Evolutionary conservation across 2,888 invertebrate genomes (phyloP).

Genomic region (Ophonus ardosiacus): DNA sequence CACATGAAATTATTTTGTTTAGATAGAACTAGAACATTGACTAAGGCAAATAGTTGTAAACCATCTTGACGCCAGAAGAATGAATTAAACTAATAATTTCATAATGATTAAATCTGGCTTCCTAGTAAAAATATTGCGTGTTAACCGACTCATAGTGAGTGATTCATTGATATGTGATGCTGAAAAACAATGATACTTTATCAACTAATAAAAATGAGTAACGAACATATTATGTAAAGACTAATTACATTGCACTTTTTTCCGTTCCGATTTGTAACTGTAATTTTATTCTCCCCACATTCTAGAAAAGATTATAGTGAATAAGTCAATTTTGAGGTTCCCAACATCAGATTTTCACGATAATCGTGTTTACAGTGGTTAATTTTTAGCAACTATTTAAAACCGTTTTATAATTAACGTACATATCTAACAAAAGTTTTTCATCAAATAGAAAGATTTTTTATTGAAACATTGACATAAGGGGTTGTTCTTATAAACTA

Average conservation of each 20-base stretch:
- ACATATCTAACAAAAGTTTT: too few relatives aligned
- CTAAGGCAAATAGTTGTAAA: conserved; percentile 33
- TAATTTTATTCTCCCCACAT: not conserved
- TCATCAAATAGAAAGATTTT: too few relatives aligned
- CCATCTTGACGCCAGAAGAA: conserved; percentile 32
- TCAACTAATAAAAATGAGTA: conserved; percentile 11
- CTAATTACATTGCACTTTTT: not conserved
- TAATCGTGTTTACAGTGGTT: too few relatives aligned
- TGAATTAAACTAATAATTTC: conserved; percentile 14
- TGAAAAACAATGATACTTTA: conserved; percentile 21
- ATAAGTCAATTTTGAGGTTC: too few relatives aligned
- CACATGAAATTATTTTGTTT: conserved; percentile 17
- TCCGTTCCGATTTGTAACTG: too few relatives aligned
- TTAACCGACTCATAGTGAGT: not conserved
- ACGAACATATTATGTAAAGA: not conserved
- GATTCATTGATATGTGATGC: not conserved
- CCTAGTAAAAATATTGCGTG: not conserved
- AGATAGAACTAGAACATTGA: not conserved
- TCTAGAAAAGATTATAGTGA: too few relatives aligned
- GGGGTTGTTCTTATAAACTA: too few relatives aligned
- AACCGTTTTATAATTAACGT: too few relatives aligned
- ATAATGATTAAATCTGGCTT: conserved; percentile 14
- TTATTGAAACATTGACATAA: too few relatives aligned
- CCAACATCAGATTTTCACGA: too few relatives aligned
- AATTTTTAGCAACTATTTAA: too few relatives aligned